Evolutionary conservation across 1,140 invertebrate genomes (phyloP), one percentile per base, ranked within the genome.

Genomic region (Danaus plexippus): DNA sequence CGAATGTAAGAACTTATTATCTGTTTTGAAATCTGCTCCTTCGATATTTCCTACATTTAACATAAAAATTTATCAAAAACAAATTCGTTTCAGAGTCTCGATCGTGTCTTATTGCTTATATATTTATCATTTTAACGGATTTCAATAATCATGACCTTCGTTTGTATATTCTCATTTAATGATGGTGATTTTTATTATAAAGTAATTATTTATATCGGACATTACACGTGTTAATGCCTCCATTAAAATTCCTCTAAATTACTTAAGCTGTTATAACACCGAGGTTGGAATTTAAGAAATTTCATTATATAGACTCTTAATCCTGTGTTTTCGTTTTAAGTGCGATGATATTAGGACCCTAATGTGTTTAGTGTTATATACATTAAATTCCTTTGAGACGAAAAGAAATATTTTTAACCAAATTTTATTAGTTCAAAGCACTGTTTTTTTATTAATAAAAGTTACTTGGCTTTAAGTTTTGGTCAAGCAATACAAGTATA

Each of bases 191-290:
- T 13, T 58, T 48, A 52, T 15, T 43, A 49, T 48, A 49, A 12
- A 44, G 40, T 46, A 42, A 55, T 47, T 56, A 49, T 61, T 61
- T 48, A 53, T 46, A 40, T 57, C 47, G 45, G 43, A 47, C 53
- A 58, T 45, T 65, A 59, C 59, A 57, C 54, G 52, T 65, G 53
- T 54, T 61, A 32, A 52, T 41, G 11, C 49, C 45, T 52, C 59
- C 57, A 61, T 65, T 65, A 61, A 65, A 65, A 61, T 57, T 59
- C 56, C 63, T 50, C 48, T 65, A 65, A 65, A 61, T 65, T 59
- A 65, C 53, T 12, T 47, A 41, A 41, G 48, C 32, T 32, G 22
- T 32, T 32, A 32, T 32, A 32, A 32, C 22, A 5, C 42, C 12
- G 18, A 12, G 46, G 42, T 15, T 47, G 13, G 48, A 42, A 65